Conservation (phyloP, 2,113 vertebrate genomes). For the Lagopus muta region DNA sequence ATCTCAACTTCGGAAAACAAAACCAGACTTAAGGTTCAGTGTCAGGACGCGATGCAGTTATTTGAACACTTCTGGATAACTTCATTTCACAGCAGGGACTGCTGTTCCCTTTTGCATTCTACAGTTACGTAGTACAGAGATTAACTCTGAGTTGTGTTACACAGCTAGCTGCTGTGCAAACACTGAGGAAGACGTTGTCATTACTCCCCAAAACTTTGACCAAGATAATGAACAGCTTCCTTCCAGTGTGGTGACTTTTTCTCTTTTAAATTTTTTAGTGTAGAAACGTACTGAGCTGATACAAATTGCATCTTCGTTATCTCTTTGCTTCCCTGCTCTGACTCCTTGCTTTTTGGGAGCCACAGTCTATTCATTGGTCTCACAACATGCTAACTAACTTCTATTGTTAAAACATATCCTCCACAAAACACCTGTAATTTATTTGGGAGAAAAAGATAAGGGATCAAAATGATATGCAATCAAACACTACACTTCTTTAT, state of each 20-base stretch:
- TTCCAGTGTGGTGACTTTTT: background rate
- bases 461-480: background rate
- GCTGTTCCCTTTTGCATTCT: background rate
- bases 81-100: background rate
- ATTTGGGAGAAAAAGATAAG: background rate
- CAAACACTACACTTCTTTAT: background rate
- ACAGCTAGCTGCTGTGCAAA: background rate
- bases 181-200: background rate
- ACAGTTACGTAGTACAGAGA: fast-evolving
- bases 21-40: background rate
- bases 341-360: background rate
- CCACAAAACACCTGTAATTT: background rate
- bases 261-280: background rate
- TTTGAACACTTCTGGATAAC: background rate
- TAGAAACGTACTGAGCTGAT: background rate
- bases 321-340: background rate
- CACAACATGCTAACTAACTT: background rate
- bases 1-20: background rate
- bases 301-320: background rate
- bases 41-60: background rate
- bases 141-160: background rate
- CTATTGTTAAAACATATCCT: background rate
- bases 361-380: background rate
- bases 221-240: background rate
- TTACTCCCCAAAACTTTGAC: background rate